Base-by-base conservation (phyloP, 2,888 invertebrate genomes). In the Sarcophaga subvicina region DNA sequence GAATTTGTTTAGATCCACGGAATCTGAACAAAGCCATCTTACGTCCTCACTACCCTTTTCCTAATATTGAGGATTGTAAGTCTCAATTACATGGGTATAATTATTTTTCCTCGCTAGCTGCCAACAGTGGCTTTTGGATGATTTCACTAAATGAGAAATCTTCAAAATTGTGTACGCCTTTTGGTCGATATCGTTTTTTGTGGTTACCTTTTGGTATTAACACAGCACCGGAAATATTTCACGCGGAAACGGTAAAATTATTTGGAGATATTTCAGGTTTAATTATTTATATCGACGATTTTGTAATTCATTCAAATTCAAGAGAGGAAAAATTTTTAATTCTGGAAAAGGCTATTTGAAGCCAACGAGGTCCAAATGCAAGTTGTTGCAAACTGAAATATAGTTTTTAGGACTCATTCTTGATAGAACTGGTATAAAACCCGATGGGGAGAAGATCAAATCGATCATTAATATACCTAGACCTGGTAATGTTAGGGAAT, bases 161-260 rank as follows among this genome's bases (percentile, higher is more conserved):
- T n/a, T 79, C 88, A 10, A 88, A 88, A 79, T 63, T 89, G 3
- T 90, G 88, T 75, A 89, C 89, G 10, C 89, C 88, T 25, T 25
- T 25, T 25, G 25, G 25, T 25, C 25, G 25, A 25, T 25, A 3
- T 25, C 25, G 25, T 25, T 0, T 90, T 86, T 81, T 85, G 22
- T 63, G 80, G 17, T 62, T 88, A 54, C 88, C 86, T 27, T 87
- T 86, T 83, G 86, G 86, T 11, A 86, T 88, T 12, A 85, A 80
- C 60, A 80, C 77, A 12, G 86, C 82, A 4, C 73, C 86, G 0
- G 82, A 88, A 69, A 78, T 87, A 17, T 85, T 88, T 64, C 86
- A 87, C 22, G 75, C 59, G 10, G 84, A 86, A 64, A 87, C 84
- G 69, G 60, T 69, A 27, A 85, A 71, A 71, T 27, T 82, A 27